Conservation (phyloP, 1,140 invertebrate species). For the Belonocnema kinseyi region DNA sequence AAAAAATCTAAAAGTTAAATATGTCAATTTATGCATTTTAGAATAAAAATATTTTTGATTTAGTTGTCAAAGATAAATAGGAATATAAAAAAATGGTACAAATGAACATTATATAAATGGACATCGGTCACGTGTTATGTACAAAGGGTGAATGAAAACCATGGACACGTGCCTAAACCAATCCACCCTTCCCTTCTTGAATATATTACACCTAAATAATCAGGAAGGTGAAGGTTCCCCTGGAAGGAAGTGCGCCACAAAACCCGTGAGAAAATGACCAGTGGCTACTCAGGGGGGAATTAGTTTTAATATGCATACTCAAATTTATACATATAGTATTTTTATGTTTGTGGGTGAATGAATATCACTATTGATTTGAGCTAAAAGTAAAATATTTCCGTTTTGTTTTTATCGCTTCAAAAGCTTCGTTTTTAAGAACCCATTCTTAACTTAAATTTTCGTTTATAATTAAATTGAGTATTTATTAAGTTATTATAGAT, state of each 20-base stretch:
- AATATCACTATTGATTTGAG: too few relatives aligned
- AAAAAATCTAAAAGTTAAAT: too few relatives aligned
- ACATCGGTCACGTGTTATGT: slow-evolving; percentile 34
- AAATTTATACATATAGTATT: too few relatives aligned
- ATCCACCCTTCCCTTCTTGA: not conserved
- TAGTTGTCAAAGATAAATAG: not conserved
- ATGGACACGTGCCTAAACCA: slow-evolving; percentile 33
- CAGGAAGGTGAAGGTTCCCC: not conserved
- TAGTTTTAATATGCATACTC: not conserved
- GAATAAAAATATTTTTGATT: too few relatives aligned
- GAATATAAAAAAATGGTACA: not conserved
- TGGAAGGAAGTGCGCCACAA: slow-evolving; percentile 49
- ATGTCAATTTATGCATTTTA: too few relatives aligned
- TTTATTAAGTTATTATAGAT: too few relatives aligned
- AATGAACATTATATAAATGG: slow-evolving; percentile 27
- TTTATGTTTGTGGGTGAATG: too few relatives aligned
- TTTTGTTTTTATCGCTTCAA: too few relatives aligned
- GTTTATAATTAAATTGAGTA: too few relatives aligned
- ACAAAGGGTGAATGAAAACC: slow-evolving; percentile 41
- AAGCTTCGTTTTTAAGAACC: too few relatives aligned
- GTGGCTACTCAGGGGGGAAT: slow-evolving; percentile 34
- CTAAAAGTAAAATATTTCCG: too few relatives aligned
- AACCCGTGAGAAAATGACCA: slow-evolving; percentile 46
- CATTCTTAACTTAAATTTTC: too few relatives aligned
- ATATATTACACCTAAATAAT: not conserved